phyloP scores from a whole-genome alignment of 2,797 vertebrate genomes.

The Rallus crepitans region DNA sequence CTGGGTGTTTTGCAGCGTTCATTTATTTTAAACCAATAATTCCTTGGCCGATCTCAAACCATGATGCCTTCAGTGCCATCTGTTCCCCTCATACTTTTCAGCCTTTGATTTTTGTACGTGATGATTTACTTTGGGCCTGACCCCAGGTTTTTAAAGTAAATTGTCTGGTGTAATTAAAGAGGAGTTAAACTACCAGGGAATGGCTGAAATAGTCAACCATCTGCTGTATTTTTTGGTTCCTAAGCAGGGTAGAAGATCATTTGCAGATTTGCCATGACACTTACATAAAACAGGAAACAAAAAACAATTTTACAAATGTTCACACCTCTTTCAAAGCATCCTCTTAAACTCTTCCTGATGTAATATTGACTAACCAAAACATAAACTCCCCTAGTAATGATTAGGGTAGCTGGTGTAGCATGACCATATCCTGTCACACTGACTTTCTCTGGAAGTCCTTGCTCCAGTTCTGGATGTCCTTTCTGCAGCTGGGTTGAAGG shows the following conservation, averaged over 20 bases:
- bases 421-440: not conserved
- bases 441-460: not conserved
- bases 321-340: not conserved
- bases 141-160: not conserved
- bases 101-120: slow-evolving; percentile 10
- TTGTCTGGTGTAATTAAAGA: slow-evolving; percentile 55
- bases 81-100: slow-evolving; percentile 40
- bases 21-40: slow-evolving; percentile 38
- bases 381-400: not conserved
- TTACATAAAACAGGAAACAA: not conserved
- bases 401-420: not conserved
- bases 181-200: slow-evolving; percentile 11
- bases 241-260: not conserved
- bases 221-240: slow-evolving; percentile 49
- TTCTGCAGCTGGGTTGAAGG: not conserved
- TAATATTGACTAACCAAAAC: not conserved
- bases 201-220: slow-evolving; percentile 28
- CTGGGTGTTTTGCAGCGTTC: not conserved
- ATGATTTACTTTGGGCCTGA: slow-evolving; percentile 41
- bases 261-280: not conserved
- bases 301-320: not conserved
- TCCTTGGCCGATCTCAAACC: slow-evolving; percentile 10
- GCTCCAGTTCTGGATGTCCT: not conserved
- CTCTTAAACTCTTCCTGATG: not conserved
- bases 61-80: not conserved